A percentile compares a stretch with the other conserved stretches of the same genome.
These are phyloP conservation scores for Leptonema lineaticorne DNA, from an alignment of 1,140 invertebrate species.

Conservation along the genomic window DNA sequence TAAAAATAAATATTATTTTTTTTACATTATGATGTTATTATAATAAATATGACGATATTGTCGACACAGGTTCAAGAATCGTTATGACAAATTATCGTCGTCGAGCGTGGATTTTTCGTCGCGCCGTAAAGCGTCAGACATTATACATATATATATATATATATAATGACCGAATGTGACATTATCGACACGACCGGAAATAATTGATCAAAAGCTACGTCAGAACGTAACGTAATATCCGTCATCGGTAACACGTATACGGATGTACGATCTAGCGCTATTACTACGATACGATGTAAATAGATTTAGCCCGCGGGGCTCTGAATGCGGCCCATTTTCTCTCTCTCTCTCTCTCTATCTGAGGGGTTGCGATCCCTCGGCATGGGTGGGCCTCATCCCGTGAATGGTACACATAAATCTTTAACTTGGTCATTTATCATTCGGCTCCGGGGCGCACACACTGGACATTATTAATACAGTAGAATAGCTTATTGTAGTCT, in stretches of 20 bases:
- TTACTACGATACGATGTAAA: constrained; percentile 22
- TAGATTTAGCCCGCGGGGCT: constrained; percentile 21
- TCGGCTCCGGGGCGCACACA: constrained; percentile 9
- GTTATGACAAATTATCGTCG: no score
- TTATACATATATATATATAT: background rate
- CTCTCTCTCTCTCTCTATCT: no score
- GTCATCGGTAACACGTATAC: background rate
- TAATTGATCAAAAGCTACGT: no score
- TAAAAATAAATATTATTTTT: no score
- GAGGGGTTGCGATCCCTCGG: no score
- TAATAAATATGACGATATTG: no score
- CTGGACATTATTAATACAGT: constrained; percentile 30
- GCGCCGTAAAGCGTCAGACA: background rate
- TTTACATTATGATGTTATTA: no score
- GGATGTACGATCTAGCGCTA: no score
- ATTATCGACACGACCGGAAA: no score
- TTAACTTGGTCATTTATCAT: constrained; percentile 30
- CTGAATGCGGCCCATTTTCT: constrained; percentile 6
- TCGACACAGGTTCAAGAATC: no score
- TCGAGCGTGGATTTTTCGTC: background rate
- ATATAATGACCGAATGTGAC: no score
- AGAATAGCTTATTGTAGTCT: constrained; percentile 29
- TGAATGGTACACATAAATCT: constrained; percentile 33
- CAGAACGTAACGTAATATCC: background rate
- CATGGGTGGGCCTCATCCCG: background rate